Conservation (phyloP, 2,113 vertebrate species). For the Pituophis catenifer region DNA sequence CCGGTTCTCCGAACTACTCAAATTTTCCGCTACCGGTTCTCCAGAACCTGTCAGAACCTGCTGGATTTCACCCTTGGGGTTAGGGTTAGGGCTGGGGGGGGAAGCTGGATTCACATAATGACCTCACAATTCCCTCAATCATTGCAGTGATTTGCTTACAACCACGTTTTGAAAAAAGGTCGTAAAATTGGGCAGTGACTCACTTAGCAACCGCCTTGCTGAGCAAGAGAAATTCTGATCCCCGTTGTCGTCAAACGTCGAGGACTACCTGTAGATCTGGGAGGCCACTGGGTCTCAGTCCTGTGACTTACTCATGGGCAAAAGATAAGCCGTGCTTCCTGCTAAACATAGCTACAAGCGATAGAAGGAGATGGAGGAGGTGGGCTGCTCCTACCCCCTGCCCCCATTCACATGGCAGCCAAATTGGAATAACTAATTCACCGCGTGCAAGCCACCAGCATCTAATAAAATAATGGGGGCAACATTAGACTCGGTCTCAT, state of each 20-base stretch:
- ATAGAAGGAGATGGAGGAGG: not conserved
- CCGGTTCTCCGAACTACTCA: too few relatives aligned
- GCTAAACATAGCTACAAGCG: not conserved
- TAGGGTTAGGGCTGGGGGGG: too few relatives aligned
- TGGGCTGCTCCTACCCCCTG: not conserved
- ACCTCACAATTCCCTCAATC: too few relatives aligned
- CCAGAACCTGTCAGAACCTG: too few relatives aligned
- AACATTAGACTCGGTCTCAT: not conserved
- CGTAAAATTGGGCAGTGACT: too few relatives aligned
- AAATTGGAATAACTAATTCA: not conserved
- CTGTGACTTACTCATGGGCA: not conserved
- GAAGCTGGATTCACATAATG: too few relatives aligned
- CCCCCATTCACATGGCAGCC: not conserved
- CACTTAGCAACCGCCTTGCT: too few relatives aligned
- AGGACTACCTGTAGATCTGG: not conserved
- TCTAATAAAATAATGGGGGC: not conserved
- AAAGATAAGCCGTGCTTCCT: not conserved
- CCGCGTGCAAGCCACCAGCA: not conserved
- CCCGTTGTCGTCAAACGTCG: not conserved
- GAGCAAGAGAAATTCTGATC: too few relatives aligned
- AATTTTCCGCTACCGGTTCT: too few relatives aligned
- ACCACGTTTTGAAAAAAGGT: too few relatives aligned
- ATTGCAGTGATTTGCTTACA: too few relatives aligned
- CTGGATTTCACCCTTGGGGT: too few relatives aligned
- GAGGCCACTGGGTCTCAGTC: not conserved